Evolutionary conservation across 2,888 invertebrate species (phyloP).

Genomic region (Lumbricus terrestris): DNA sequence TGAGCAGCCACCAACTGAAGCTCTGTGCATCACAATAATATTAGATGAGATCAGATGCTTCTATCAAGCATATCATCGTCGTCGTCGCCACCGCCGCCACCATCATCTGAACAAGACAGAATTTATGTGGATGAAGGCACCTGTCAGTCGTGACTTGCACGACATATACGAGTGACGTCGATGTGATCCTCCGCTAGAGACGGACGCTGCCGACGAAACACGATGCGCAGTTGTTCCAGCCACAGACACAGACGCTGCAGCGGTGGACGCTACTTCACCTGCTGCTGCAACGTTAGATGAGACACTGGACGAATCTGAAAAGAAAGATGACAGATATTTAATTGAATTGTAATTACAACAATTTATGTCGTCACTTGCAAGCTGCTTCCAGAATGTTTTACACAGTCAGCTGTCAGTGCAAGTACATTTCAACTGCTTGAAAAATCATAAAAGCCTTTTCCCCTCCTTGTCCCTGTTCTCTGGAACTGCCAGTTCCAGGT

Average conservation of each 20-base stretch:
- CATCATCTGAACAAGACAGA: neutral
- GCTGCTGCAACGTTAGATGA: neutral
- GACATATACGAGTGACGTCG: conserved; percentile 6
- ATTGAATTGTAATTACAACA: no score
- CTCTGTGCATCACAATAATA: no score
- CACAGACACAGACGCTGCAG: neutral
- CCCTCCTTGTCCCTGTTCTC: no score
- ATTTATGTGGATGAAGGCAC: neutral
- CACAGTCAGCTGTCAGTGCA: no score
- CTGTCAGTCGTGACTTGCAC: neutral
- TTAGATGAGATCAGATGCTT: neutral
- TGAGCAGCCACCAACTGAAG: no score
- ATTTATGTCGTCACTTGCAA: no score
- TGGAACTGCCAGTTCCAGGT: no score
- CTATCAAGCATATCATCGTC: neutral
- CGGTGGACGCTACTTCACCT: neutral
- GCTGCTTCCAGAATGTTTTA: no score
- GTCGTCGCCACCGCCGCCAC: no score
- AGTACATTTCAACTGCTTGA: no score
- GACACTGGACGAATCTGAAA: neutral
- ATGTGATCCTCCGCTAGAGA: conserved; percentile 10
- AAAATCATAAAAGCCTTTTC: no score
- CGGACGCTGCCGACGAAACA: neutral
- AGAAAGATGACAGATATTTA: neutral
- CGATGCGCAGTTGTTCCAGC: neutral